A percentile compares a stretch with the other conserved stretches of the same genome.
Evolutionary conservation across 2,888 invertebrate genomes (phyloP).

Genomic region (Dynastes maya): DNA sequence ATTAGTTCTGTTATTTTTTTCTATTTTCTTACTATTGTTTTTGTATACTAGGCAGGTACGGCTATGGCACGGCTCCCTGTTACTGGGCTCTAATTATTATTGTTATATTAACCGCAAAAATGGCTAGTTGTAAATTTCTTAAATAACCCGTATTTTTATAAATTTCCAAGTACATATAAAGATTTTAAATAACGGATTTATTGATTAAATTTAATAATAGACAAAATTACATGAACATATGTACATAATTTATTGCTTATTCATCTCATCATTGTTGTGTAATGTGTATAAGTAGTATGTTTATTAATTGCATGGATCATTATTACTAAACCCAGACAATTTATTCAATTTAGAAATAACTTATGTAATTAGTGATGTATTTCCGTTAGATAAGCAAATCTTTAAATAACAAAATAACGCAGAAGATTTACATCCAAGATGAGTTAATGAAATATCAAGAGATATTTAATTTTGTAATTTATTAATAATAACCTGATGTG

Average conservation of each 20-base stretch:
- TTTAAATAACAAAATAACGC: background rate
- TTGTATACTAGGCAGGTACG: too few relatives aligned
- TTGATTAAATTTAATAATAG: too few relatives aligned
- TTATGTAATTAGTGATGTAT: background rate
- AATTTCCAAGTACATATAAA: too few relatives aligned
- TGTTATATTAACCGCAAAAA: too few relatives aligned
- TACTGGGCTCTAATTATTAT: too few relatives aligned
- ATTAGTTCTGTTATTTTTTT: too few relatives aligned
- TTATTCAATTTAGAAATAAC: constrained; percentile 15
- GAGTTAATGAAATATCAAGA: background rate
- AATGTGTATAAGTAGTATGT: constrained; percentile 2
- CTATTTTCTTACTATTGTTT: too few relatives aligned
- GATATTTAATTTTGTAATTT: constrained; percentile 8
- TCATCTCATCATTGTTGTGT: constrained; percentile 1
- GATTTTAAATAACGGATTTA: too few relatives aligned
- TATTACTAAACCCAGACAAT: constrained; percentile 13
- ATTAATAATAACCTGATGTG: constrained; percentile 4
- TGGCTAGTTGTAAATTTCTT: too few relatives aligned
- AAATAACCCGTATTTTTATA: too few relatives aligned
- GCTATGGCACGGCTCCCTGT: too few relatives aligned
- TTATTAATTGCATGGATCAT: background rate
- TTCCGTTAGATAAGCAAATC: background rate
- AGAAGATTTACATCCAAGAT: background rate
- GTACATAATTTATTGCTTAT: background rate
- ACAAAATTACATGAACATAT: too few relatives aligned